These are phyloP conservation scores for Carassius carassius DNA, from an alignment of 2,113 vertebrate species.

Conservation along the genomic window DNA sequence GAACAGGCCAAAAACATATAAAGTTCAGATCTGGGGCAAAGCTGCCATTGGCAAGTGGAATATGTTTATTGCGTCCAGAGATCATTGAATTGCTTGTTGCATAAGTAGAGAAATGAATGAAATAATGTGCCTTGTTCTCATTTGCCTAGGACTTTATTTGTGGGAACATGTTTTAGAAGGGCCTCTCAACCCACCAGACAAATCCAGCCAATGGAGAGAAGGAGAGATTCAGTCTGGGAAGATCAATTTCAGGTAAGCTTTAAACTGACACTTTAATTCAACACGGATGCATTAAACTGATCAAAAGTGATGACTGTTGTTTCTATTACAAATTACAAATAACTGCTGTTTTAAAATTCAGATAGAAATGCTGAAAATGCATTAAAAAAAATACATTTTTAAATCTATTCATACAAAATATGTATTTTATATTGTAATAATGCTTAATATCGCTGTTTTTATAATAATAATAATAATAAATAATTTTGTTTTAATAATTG, in stretches of 20 bases:
- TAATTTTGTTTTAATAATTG: no score
- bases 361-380: no score
- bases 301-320: not conserved
- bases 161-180: slow-evolving; percentile 96
- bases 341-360: not conserved
- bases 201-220: slow-evolving; percentile 89
- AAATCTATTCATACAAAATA: no score
- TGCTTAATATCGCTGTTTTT: no score
- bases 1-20: slow-evolving; percentile 76
- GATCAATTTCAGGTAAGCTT: slow-evolving; percentile 86
- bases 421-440: no score
- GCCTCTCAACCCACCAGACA: slow-evolving; percentile 83
- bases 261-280: not conserved
- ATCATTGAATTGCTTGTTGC: not conserved
- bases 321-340: not conserved
- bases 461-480: no score
- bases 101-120: not conserved
- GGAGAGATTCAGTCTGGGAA: slow-evolving; percentile 84
- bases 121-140: not conserved
- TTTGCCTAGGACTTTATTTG: slow-evolving; percentile 85
- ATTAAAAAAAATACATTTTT: no score
- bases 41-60: slow-evolving; percentile 88
- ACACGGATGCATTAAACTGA: not conserved
- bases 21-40: slow-evolving; percentile 95
- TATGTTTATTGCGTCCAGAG: not conserved